Evolutionary conservation across 2,113 vertebrate species (phyloP).

Genomic region (Anseranas semipalmata): DNA sequence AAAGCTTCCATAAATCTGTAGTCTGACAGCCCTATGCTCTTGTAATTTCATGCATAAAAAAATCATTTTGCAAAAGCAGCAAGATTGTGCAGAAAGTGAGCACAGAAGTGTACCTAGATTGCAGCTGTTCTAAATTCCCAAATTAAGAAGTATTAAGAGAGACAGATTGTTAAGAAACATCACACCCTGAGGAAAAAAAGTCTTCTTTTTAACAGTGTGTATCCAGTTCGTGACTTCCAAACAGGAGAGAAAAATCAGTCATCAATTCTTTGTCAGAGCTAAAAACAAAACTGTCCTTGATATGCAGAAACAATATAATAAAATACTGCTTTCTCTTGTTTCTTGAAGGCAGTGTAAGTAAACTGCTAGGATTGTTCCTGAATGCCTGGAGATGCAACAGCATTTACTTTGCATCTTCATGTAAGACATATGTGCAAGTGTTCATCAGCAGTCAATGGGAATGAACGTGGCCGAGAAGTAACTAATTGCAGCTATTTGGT

Average conservation of each 20-base stretch:
- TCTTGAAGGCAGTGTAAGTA: neutral
- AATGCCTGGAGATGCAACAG: neutral
- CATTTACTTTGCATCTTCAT: neutral
- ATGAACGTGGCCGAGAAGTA: neutral
- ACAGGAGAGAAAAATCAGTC: neutral
- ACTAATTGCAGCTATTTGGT: neutral
- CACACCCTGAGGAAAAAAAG: fast-evolving
- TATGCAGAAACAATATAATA: too few relatives aligned
- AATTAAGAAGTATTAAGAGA: neutral
- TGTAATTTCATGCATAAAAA: neutral
- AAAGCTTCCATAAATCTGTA: neutral
- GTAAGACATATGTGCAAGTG: too few relatives aligned
- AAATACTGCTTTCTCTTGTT: neutral
- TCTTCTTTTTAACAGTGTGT: neutral
- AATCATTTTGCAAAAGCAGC: neutral
- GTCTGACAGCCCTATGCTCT: neutral
- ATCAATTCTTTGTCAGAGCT: neutral
- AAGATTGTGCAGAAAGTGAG: neutral
- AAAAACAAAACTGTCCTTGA: neutral
- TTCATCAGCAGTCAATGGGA: neutral
- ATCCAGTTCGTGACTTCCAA: neutral
- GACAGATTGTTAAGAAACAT: neutral
- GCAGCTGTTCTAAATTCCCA: neutral
- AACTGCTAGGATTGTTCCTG: neutral
- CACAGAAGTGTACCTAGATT: neutral